A percentile compares a stretch with the other conserved stretches of the same genome.
These are phyloP conservation scores for Linnaemya vulpina DNA, from an alignment of 2,888 invertebrate genomes.

Conservation along the genomic window DNA sequence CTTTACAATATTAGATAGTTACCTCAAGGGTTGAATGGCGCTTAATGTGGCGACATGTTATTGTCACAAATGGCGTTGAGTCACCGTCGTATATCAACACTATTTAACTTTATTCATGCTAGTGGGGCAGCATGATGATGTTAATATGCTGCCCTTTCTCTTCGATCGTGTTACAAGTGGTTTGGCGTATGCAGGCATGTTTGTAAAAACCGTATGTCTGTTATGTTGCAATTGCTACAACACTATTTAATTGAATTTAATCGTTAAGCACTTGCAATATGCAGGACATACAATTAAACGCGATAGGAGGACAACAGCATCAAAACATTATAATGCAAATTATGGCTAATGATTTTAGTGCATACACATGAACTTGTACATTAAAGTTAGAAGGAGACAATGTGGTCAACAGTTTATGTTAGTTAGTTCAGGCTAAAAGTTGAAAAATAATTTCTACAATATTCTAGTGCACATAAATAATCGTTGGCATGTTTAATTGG, in stretches of 20 bases:
- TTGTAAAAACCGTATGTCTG: not conserved
- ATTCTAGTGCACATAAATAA: too few species aligned
- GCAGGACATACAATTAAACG: constrained; percentile 21
- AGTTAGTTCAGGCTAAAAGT: not conserved
- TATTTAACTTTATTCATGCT: constrained; percentile 53
- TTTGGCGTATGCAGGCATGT: not conserved
- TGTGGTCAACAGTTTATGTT: not conserved
- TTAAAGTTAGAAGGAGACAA: not conserved
- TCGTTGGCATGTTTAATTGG: too few species aligned
- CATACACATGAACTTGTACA: not conserved
- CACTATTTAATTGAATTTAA: constrained; percentile 82
- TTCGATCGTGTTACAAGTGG: not conserved
- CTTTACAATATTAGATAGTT: constrained; percentile 46
- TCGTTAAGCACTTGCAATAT: constrained; percentile 70
- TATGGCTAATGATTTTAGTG: constrained; percentile 64
- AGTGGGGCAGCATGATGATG: constrained; percentile 48
- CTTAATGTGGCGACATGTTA: constrained; percentile 41
- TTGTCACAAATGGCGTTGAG: constrained; percentile 61
- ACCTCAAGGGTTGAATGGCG: constrained; percentile 43
- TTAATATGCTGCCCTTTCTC: constrained; percentile 4
- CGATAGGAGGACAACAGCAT: constrained; percentile 16
- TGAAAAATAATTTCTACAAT: not conserved
- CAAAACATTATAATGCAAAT: constrained; percentile 63
- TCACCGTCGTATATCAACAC: constrained; percentile 59
- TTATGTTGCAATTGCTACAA: constrained; percentile 76